These are phyloP conservation scores for Pseudochirops cupreus DNA, from an alignment of 2,797 vertebrate species.

Conservation along the genomic window DNA sequence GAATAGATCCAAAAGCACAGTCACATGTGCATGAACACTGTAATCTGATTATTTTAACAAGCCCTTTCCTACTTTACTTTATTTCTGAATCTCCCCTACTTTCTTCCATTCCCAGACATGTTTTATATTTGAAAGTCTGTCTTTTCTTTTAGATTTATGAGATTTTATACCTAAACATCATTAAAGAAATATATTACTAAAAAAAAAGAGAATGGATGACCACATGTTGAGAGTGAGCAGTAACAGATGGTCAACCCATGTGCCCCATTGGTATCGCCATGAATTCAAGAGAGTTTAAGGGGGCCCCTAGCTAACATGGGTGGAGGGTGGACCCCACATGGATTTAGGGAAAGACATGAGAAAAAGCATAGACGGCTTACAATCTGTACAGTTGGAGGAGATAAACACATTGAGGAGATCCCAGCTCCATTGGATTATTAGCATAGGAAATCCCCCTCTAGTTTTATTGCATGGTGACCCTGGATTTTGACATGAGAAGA, in stretches of 20 bases:
- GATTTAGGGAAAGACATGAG: background rate
- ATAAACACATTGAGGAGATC: background rate
- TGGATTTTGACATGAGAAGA: background rate
- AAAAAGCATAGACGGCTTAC: background rate
- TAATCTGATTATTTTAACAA: slow-evolving; percentile 8
- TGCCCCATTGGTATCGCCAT: background rate
- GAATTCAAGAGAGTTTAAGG: background rate
- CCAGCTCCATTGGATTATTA: background rate
- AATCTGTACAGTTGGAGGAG: background rate
- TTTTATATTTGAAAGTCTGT: background rate
- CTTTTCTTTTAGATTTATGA: slow-evolving; percentile 3
- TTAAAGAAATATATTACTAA: background rate
- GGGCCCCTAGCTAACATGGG: background rate
- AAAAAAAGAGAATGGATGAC: background rate
- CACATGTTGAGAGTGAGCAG: background rate
- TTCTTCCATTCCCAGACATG: background rate
- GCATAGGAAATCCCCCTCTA: background rate
- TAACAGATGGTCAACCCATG: background rate
- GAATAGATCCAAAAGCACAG: background rate
- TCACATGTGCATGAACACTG: background rate
- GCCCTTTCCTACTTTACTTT: background rate
- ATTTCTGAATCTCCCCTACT: background rate
- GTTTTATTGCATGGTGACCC: background rate
- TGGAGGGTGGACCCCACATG: background rate
- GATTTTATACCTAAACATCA: background rate